These are phyloP conservation scores for Caenorhabditis briggsae DNA, from an alignment of 1,140 invertebrate species.

Conservation along the genomic window DNA sequence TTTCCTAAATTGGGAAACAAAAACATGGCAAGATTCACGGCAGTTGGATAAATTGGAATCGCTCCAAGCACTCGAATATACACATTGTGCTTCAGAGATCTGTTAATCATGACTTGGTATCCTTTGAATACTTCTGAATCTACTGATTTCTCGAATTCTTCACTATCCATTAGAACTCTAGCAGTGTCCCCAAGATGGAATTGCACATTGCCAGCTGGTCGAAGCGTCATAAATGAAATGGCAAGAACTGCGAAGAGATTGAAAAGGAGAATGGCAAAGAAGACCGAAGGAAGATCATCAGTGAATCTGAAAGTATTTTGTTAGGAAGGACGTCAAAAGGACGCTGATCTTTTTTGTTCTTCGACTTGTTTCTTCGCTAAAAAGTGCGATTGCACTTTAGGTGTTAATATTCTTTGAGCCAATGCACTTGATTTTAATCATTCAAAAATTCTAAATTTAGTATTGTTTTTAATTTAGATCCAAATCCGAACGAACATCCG, in stretches of 20 bases:
- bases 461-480: not conserved
- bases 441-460: no score
- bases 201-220: slow-evolving; percentile 13
- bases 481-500: not conserved
- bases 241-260: not conserved
- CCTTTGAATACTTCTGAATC: slow-evolving; percentile 5
- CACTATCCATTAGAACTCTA: not conserved
- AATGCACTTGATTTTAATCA: no score
- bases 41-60: not conserved
- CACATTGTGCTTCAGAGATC: slow-evolving; percentile 12
- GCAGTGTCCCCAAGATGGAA: not conserved
- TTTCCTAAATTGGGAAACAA: slow-evolving; percentile 1
- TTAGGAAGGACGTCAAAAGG: no score
- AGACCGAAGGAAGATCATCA: not conserved
- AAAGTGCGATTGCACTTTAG: no score
- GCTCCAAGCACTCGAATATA: not conserved
- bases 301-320: not conserved
- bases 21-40: not conserved
- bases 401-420: no score
- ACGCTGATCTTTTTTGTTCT: no score
- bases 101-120: slow-evolving; percentile 16
- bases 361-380: no score
- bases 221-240: not conserved
- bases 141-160: not conserved
- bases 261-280: slow-evolving; percentile 1